Conservation (phyloP, 2,888 invertebrate species). For the Gisinianus flammeolus region DNA sequence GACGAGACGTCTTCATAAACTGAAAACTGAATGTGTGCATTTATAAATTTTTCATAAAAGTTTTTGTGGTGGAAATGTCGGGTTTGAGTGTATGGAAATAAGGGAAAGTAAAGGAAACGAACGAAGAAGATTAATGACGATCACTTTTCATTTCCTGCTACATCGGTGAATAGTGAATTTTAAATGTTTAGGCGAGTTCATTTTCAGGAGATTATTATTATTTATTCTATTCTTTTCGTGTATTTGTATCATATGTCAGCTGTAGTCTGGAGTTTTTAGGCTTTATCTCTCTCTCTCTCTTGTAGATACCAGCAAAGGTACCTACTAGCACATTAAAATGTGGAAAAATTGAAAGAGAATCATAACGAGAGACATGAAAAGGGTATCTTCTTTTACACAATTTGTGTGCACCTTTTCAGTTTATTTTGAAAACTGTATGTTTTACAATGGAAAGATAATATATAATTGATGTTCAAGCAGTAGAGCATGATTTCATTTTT, state of each 20-base stretch:
- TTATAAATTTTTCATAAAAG: background rate
- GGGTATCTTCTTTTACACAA: background rate
- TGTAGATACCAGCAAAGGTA: background rate
- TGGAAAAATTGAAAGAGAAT: background rate
- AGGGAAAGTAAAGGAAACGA: background rate
- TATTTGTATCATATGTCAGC: constrained; percentile 30
- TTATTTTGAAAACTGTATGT: too few relatives aligned
- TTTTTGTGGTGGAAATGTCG: background rate
- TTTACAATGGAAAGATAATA: too few relatives aligned
- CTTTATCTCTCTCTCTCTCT: background rate
- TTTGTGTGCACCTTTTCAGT: background rate
- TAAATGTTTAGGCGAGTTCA: background rate
- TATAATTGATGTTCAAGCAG: too few relatives aligned
- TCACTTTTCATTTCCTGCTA: constrained; percentile 57
- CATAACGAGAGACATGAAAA: background rate
- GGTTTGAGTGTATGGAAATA: background rate
- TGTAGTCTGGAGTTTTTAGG: constrained; percentile 3
- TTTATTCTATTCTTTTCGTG: constrained; percentile 26
- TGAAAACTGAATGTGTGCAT: background rate
- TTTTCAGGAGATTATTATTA: constrained; percentile 19
- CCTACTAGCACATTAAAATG: background rate
- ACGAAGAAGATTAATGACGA: constrained; percentile 49
- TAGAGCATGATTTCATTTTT: background rate
- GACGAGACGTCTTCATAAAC: constrained; percentile 20
- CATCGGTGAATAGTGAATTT: constrained; percentile 35